A percentile compares a stretch with the other conserved stretches of the same genome.
Evolutionary conservation across 2,797 vertebrate species (phyloP).

Genomic region (Pangasius djambal): DNA sequence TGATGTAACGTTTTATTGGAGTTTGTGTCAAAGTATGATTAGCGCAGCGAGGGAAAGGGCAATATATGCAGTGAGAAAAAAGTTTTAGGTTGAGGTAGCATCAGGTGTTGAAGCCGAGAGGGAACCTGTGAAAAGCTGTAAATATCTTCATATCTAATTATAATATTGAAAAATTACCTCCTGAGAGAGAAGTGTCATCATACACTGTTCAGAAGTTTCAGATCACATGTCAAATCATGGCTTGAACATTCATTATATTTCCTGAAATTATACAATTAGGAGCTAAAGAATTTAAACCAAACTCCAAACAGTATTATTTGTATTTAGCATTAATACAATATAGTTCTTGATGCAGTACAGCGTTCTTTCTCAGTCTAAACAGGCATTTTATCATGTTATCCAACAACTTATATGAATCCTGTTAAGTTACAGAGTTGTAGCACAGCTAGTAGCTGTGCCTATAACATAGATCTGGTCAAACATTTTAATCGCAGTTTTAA

Average conservation of each 20-base stretch:
- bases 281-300: neutral
- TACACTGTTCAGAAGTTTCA: neutral
- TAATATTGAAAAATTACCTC: neutral
- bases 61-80: neutral
- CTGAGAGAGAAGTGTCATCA: neutral
- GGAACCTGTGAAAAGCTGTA: neutral
- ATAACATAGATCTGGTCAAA: neutral
- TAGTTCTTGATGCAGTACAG: neutral
- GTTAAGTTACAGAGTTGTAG: neutral
- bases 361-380: neutral
- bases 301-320: neutral
- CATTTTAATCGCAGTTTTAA: neutral
- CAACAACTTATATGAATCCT: neutral
- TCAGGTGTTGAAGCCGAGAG: neutral
- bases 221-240: neutral
- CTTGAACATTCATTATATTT: neutral
- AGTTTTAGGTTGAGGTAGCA: neutral
- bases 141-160: neutral
- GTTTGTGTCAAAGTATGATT: neutral
- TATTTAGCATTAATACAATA: no score
- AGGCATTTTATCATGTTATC: neutral
- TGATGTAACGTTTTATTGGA: neutral
- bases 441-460: neutral
- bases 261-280: neutral
- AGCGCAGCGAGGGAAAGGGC: neutral